Percentiles rank a stretch among this genome's conserved stretches.
Evolutionary conservation across 2,797 vertebrate genomes (phyloP).

Genomic region (Protosalanx chinensis): DNA sequence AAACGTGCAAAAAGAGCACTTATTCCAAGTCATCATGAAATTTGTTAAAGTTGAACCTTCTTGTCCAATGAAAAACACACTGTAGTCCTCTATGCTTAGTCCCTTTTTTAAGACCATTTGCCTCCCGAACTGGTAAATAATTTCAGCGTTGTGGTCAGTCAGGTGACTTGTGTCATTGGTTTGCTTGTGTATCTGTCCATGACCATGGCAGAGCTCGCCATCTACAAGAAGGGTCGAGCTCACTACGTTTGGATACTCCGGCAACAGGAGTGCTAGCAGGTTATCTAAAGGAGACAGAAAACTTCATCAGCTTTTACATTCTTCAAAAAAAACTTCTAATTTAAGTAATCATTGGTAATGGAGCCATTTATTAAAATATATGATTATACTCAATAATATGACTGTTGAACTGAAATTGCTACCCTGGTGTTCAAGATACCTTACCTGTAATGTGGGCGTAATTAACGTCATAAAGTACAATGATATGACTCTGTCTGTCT

Average conservation of each 20-base stretch:
- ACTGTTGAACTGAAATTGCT: no score
- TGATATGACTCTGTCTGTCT: conserved; percentile 67
- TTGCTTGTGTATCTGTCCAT: conserved; percentile 27
- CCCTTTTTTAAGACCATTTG: conserved; percentile 60
- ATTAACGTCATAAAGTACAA: conserved; percentile 84
- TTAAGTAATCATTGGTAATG: no score
- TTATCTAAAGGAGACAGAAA: conserved; percentile 50
- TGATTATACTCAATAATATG: no score
- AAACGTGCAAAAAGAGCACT: conserved; percentile 81
- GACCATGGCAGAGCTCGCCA: conserved; percentile 54
- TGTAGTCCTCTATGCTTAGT: conserved; percentile 58
- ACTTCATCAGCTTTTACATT: neutral
- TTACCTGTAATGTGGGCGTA: conserved; percentile 74
- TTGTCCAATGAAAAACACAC: conserved; percentile 74
- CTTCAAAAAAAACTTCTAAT: neutral
- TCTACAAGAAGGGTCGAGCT: conserved; percentile 64
- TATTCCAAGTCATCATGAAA: conserved; percentile 90
- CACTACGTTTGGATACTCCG: conserved; percentile 68
- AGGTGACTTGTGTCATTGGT: neutral
- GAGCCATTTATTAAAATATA: no score
- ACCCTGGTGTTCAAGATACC: neutral
- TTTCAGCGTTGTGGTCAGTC: conserved; percentile 19
- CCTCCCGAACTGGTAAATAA: conserved; percentile 70
- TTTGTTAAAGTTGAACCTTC: conserved; percentile 78
- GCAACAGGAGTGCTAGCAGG: conserved; percentile 52